A percentile compares a stretch with the other conserved stretches of the same genome.
Evolutionary conservation across 2,797 vertebrate genomes (phyloP).

Genomic region (Petrocephalus schoutedeni): DNA sequence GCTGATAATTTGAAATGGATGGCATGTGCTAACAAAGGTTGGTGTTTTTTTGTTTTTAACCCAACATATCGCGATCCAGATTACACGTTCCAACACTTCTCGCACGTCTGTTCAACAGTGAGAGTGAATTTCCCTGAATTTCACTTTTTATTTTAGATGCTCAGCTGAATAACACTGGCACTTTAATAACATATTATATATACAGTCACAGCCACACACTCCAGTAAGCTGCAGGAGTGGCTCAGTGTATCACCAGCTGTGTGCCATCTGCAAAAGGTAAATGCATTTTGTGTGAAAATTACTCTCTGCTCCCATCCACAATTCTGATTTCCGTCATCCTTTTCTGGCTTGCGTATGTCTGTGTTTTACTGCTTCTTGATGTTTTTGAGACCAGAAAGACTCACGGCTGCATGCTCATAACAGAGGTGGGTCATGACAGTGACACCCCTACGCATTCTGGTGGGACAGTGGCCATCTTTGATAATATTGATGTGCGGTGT

Average conservation of each 20-base stretch:
- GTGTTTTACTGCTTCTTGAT: neutral
- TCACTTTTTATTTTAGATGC: neutral
- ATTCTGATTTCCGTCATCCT: neutral
- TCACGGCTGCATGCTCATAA: neutral
- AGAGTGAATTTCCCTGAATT: neutral
- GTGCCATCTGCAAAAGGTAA: neutral
- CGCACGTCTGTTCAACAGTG: neutral
- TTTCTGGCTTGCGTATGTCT: neutral
- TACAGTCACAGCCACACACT: neutral
- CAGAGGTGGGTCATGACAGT: constrained; percentile 14
- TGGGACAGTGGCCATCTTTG: neutral
- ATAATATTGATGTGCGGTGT: neutral
- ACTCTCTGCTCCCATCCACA: neutral
- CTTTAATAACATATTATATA: constrained; percentile 12
- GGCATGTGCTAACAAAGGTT: constrained; percentile 99
- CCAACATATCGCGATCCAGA: neutral
- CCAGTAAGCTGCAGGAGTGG: neutral
- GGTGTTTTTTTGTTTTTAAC: constrained; percentile 35
- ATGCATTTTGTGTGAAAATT: constrained; percentile 2
- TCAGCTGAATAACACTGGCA: neutral
- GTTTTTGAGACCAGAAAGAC: neutral
- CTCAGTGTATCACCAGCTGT: neutral
- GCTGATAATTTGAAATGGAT: constrained; percentile 99
- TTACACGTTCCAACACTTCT: neutral
- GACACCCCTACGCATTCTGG: neutral